Base-by-base conservation (phyloP, 2,888 invertebrate species). In the Incurvaria masculella region DNA sequence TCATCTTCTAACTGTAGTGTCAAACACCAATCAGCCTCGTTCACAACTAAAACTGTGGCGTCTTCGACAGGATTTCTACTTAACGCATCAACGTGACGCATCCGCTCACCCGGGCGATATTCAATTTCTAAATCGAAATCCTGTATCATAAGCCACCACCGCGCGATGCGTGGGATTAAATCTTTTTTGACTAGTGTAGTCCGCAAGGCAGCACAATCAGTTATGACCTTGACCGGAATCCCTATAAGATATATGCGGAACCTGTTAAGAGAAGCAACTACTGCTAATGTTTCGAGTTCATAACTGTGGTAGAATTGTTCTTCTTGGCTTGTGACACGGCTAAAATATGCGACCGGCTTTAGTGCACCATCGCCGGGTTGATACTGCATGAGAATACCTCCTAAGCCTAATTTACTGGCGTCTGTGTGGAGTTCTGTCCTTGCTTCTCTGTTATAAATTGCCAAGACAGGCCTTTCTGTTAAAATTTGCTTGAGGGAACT, bases 11-110 rank as follows among this genome's bases (percentile, higher is more conserved):
- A n/a, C n/a, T n/a, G n/a, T n/a, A n/a, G n/a, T n/a, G n/a, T n/a
- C n/a, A n/a, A n/a, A n/a, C n/a, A n/a, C n/a, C n/a, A n/a, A n/a
- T n/a, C n/a, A n/a, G n/a, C n/a, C n/a, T n/a, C n/a, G n/a, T n/a
- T n/a, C n/a, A n/a, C n/a, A n/a, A n/a, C n/a, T n/a, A n/a, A n/a
- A n/a, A n/a, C n/a, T n/a, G n/a, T n/a, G n/a, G n/a, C n/a, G n/a
- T n/a, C n/a, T n/a, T n/a, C n/a, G n/a, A 49, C 42, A 4, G 54
- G 55, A 26, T 57, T 54, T n/a, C 60, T 45, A 26, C 63, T 63
- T n/a, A 61, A 42, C 1, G 56, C 58, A 49, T 64, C 63, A 1
- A 57, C 59, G 44, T 62, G 60, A 19, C 42, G 33, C 56, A 63
- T 56, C 10, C 51, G 38, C 6, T 26, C 17, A 0, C 53, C 54